These are phyloP conservation scores for Ctenomys sociabilis DNA, from an alignment of 2,113 vertebrate species.

Conservation along the genomic window DNA sequence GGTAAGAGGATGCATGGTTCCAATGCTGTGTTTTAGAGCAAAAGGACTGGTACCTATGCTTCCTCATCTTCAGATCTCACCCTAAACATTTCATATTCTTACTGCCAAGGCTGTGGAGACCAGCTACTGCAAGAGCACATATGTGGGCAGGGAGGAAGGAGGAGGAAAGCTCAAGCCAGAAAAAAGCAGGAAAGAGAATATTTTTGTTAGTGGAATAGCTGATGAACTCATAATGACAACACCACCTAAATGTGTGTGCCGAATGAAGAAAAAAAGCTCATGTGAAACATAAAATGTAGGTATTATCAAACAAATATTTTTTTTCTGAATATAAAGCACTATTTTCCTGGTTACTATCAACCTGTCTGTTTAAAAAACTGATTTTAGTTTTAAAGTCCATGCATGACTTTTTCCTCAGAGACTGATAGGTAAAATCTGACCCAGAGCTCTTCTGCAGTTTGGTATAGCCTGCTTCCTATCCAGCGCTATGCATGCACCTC, in stretches of 20 bases:
- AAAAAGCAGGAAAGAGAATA: constrained; percentile 76
- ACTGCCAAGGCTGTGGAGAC: constrained; percentile 64
- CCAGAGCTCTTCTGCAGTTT: constrained; percentile 2
- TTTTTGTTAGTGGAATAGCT: constrained; percentile 77
- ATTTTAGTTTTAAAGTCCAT: constrained; percentile 62
- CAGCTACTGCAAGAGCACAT: constrained; percentile 68
- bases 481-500: background rate
- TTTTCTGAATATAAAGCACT: background rate
- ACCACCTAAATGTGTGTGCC: constrained; percentile 54
- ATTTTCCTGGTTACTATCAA: constrained; percentile 62
- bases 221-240: constrained; percentile 73
- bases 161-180: constrained; percentile 69
- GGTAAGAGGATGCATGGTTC: constrained; percentile 60
- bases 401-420: constrained; percentile 22
- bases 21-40: constrained; percentile 48
- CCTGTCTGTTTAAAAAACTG: constrained; percentile 43
- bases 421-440: constrained; percentile 45
- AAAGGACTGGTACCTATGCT: background rate
- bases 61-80: constrained; percentile 66
- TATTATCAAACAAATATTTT: constrained; percentile 9
- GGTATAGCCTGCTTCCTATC: background rate
- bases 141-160: constrained; percentile 71
- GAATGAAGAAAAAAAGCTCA: constrained; percentile 53
- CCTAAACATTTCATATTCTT: constrained; percentile 68
- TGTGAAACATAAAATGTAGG: constrained; percentile 54